These are phyloP conservation scores for Brachionus calyciflorus DNA, from an alignment of 1,140 invertebrate genomes.

Conservation along the genomic window DNA sequence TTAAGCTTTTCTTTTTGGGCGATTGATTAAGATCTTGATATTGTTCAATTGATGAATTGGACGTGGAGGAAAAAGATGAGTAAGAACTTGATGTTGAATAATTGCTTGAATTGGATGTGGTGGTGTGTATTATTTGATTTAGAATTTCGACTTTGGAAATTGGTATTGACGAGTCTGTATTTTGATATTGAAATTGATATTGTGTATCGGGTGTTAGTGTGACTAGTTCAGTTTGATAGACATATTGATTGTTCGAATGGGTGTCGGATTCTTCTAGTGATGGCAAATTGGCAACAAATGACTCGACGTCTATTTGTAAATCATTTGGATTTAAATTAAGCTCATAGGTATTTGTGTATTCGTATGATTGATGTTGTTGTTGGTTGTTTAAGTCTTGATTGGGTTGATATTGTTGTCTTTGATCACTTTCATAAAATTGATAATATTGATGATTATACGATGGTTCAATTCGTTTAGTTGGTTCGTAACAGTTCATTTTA, in stretches of 20 bases:
- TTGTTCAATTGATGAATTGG: constrained; percentile 4
- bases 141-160: neutral
- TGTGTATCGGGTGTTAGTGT: neutral
- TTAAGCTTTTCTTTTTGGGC: neutral
- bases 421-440: neutral
- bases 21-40: neutral
- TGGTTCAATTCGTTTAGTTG: constrained; percentile 2
- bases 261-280: neutral
- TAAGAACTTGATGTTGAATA: neutral
- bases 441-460: neutral
- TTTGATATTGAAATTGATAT: neutral
- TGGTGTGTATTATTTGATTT: neutral
- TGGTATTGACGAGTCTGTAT: too few species aligned
- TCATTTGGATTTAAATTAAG: neutral
- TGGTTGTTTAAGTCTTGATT: neutral
- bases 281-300: constrained; percentile 15
- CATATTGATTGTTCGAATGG: neutral
- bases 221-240: neutral
- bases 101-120: neutral
- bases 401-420: neutral
- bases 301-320: constrained; percentile 30
- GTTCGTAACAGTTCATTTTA: constrained; percentile 29
- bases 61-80: neutral
- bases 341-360: neutral
- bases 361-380: neutral